phyloP scores from a whole-genome alignment of 2,888 invertebrate genomes.

The Athalia cordata region DNA sequence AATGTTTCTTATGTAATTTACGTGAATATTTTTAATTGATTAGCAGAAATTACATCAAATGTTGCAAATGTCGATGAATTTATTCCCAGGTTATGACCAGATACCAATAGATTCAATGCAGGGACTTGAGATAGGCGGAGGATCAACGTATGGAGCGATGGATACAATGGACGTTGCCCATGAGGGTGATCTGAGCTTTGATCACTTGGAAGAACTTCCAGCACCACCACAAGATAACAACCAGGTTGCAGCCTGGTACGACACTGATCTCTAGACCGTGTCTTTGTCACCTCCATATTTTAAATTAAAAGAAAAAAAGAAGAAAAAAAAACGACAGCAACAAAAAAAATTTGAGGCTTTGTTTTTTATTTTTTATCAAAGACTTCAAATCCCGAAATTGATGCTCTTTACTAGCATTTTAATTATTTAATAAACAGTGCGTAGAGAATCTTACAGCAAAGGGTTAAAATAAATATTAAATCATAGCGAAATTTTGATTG shows the following conservation, averaged over 20 bases:
- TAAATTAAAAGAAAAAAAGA: not conserved
- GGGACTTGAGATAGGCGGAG: conserved; percentile 92
- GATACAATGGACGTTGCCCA: conserved; percentile 90
- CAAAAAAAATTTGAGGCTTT: conserved; percentile 20
- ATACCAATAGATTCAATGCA: conserved; percentile 98
- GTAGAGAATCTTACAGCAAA: too few species aligned
- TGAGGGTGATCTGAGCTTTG: conserved; percentile 85
- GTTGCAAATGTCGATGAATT: not conserved
- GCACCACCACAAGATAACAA: conserved; percentile 92
- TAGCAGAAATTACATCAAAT: not conserved
- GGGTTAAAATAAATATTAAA: not conserved
- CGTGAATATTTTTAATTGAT: not conserved
- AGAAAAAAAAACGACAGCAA: not conserved
- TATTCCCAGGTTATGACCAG: conserved; percentile 92
- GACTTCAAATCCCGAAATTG: not conserved
- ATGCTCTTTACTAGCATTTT: conserved; percentile 35
- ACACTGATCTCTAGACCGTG: conserved; percentile 85
- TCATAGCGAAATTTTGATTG: not conserved
- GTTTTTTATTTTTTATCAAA: conserved; percentile 3
- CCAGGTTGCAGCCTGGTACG: conserved; percentile 97
- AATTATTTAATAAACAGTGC: not conserved
- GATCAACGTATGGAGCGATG: conserved; percentile 86
- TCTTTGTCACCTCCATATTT: conserved; percentile 1
- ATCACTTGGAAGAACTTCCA: conserved; percentile 84
- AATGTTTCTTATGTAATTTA: not conserved